Conservation (phyloP, 2,797 vertebrate species). For the Anguilla megastoma region DNA sequence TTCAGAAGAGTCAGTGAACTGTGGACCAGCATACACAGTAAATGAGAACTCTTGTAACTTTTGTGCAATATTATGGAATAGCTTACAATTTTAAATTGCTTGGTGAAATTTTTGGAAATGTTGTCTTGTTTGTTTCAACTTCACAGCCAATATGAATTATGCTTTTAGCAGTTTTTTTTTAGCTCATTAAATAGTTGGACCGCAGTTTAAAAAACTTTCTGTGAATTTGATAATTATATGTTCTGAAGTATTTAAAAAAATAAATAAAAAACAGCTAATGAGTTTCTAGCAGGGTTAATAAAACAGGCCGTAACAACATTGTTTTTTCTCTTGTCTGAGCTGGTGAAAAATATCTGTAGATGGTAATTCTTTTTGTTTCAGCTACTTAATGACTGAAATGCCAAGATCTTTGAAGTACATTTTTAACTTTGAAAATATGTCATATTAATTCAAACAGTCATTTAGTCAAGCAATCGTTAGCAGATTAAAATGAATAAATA, state of each 20-base stretch:
- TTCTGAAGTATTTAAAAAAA: neutral
- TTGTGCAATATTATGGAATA: too few species aligned
- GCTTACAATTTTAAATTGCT: too few species aligned
- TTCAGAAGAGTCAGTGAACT: too few species aligned
- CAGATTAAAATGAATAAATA: neutral
- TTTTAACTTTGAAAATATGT: neutral
- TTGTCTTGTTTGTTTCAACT: too few species aligned
- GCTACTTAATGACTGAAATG: neutral
- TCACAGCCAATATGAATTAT: neutral
- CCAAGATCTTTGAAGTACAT: neutral
- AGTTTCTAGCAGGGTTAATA: neutral
- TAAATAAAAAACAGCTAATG: neutral
- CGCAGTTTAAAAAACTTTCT: neutral
- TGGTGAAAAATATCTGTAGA: neutral
- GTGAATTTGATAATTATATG: neutral
- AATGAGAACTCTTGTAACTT: too few species aligned
- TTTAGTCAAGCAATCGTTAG: neutral
- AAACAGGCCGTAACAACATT: neutral
- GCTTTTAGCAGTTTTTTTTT: neutral
- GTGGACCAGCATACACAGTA: too few species aligned
- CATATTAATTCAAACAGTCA: neutral
- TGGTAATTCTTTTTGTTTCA: too few species aligned
- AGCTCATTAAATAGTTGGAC: neutral
- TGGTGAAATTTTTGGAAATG: neutral
- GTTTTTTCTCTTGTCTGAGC: neutral